A percentile compares a stretch with the other conserved stretches of the same genome.
phyloP scores from a whole-genome alignment of 2,797 vertebrate genomes.

The Amblyopsis hoosieri region DNA sequence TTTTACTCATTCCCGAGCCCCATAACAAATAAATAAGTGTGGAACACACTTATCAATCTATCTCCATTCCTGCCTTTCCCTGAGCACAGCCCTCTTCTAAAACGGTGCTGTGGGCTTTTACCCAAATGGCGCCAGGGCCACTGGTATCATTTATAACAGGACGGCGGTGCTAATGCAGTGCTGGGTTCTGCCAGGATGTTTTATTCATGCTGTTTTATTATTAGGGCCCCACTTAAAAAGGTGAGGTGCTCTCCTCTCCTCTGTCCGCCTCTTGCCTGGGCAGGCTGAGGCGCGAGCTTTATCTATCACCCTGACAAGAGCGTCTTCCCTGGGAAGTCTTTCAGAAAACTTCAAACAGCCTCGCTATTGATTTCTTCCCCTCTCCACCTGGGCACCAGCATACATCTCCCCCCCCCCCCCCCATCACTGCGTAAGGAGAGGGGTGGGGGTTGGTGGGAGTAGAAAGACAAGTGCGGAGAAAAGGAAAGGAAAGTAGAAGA shows the following conservation, averaged over 20 bases:
- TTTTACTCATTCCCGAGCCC: conserved; percentile 72
- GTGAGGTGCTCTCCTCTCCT: conserved; percentile 75
- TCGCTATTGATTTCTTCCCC: conserved; percentile 79
- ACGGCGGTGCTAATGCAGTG: conserved; percentile 81
- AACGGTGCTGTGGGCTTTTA: conserved; percentile 84
- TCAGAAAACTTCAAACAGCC: conserved; percentile 87
- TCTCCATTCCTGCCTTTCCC: conserved; percentile 56
- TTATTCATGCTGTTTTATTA: conserved; percentile 89
- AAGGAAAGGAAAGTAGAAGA: conserved; percentile 59
- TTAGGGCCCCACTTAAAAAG: conserved; percentile 87
- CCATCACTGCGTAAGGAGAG: conserved; percentile 30
- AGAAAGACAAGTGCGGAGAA: conserved; percentile 55
- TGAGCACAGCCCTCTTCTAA: conserved; percentile 76
- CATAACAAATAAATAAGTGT: conserved; percentile 79
- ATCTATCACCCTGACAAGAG: conserved; percentile 87
- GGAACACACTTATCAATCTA: conserved; percentile 76
- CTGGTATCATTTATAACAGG: conserved; percentile 85
- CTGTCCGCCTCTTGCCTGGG: conserved; percentile 73
- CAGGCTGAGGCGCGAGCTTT: conserved; percentile 75
- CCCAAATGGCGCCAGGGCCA: conserved; percentile 80
- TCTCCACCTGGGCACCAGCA: conserved; percentile 78
- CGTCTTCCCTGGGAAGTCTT: conserved; percentile 86
- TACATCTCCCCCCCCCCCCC: conserved; percentile 74
- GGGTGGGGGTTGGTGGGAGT: conserved; percentile 52
- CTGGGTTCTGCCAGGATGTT: conserved; percentile 79